phyloP scores from a whole-genome alignment of 2,888 invertebrate genomes.

The Hirudinaria manillensis region DNA sequence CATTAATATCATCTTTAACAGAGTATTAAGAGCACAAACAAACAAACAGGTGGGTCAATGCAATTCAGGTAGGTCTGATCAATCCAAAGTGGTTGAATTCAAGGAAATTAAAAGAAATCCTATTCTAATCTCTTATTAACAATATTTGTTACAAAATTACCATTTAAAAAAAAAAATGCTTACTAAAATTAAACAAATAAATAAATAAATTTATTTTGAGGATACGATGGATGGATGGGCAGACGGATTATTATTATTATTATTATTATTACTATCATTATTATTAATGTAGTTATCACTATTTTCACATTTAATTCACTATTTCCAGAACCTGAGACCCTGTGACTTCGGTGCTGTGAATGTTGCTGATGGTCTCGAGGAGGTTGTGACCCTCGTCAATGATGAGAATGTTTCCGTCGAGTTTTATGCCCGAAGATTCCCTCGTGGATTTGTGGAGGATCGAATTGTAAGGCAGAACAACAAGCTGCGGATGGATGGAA shows the following conservation, averaged over 20 bases:
- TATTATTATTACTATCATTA: no score
- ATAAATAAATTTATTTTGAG: neutral
- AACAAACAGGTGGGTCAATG: no score
- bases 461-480: constrained; percentile 65
- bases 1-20: no score
- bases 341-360: constrained; percentile 72
- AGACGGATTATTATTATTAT: no score
- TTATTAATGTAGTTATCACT: neutral
- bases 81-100: no score
- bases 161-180: neutral
- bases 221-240: no score
- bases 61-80: no score
- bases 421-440: constrained; percentile 65
- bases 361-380: constrained; percentile 77
- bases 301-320: neutral
- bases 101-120: no score
- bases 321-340: constrained; percentile 58
- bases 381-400: constrained; percentile 94
- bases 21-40: no score
- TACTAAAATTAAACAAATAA: neutral
- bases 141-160: no score
- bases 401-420: constrained; percentile 71
- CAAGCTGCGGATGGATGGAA: constrained; percentile 54
- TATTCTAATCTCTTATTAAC: no score
- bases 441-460: constrained; percentile 73